These are phyloP conservation scores for Dicaeum eximium DNA, from an alignment of 2,113 vertebrate genomes.

Conservation along the genomic window DNA sequence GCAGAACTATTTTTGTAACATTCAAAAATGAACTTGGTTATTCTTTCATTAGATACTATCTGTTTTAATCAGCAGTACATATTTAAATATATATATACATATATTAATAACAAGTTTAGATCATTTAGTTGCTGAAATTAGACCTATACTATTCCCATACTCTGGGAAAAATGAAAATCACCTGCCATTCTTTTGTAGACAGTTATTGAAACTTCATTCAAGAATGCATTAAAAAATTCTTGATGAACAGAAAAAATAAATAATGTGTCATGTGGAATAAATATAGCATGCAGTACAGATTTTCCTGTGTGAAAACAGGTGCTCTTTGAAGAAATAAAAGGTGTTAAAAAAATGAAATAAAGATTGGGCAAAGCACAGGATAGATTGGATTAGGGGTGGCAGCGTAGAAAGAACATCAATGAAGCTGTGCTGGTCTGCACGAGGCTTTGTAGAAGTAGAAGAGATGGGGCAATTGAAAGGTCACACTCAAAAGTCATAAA, in stretches of 20 bases:
- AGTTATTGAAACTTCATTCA: neutral
- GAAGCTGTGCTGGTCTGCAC: neutral
- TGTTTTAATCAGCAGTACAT: neutral
- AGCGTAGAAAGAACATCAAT: neutral
- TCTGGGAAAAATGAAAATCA: neutral
- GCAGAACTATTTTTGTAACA: neutral
- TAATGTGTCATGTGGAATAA: neutral
- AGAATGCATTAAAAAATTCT: neutral
- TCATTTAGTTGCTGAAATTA: neutral
- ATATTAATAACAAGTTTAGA: neutral
- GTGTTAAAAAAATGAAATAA: neutral
- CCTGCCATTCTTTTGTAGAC: neutral
- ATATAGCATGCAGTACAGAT: neutral
- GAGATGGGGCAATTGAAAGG: neutral
- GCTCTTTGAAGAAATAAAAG: neutral
- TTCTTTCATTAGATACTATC: neutral
- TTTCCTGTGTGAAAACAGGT: neutral
- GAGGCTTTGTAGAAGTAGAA: neutral
- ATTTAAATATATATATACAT: neutral
- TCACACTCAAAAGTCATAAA: neutral
- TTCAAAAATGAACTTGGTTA: neutral
- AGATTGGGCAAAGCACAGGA: neutral
- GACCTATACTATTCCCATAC: neutral
- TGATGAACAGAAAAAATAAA: neutral
- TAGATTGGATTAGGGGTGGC: neutral